Evolutionary conservation across 2,113 vertebrate species (phyloP), one percentile per base, ranked within the genome.

Genomic region (Spermophilus dauricus): DNA sequence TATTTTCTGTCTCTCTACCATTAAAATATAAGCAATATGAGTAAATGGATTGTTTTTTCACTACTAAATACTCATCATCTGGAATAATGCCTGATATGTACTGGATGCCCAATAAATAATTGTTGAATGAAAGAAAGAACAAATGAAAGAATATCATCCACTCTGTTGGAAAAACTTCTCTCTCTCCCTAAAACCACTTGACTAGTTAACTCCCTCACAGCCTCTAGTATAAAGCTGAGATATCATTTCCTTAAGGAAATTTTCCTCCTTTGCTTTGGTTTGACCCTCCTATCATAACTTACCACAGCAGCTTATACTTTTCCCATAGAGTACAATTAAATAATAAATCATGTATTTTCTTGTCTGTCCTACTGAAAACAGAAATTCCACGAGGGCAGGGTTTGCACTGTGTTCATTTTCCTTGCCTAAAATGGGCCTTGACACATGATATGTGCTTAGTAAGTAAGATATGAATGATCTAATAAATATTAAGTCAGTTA

Each of bases 281-380:
- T 8, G 22, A 89, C 87, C 30, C 67, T 80, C 26, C 34, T 65
- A 77, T 63, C 32, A 82, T 65, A 93, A 65, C 58, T 96, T 91
- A 24, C 51, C 45, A 89, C 73, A 73, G n/a, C 53, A 93, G 51
- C 30, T 53, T 78, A n/a, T 51, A 32, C 4, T 45, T 95, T 95
- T 77, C 8, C 32, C 86, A 85, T 82, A 86, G 24, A 91, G 48
- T 72, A 91, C 34, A 91, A 48, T 53, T 87, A 84, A 98, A 83
- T 65, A 89, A 69, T 12, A 95, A 91, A 45, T 78, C 39, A n/a
- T 28, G 9, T 75, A 32, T 63, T 70, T 32, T 75, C n/a, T 65
- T 85, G 6, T 95, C 53, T 86, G 6, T 72, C 17, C 26, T 1
- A 34, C 14, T 93, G 61, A 30, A 95, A 69, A 93, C 48, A 89